Evolutionary conservation across 1,140 invertebrate genomes (phyloP), one percentile per base, ranked within the genome.

Genomic region (Listronotus bonariensis): DNA sequence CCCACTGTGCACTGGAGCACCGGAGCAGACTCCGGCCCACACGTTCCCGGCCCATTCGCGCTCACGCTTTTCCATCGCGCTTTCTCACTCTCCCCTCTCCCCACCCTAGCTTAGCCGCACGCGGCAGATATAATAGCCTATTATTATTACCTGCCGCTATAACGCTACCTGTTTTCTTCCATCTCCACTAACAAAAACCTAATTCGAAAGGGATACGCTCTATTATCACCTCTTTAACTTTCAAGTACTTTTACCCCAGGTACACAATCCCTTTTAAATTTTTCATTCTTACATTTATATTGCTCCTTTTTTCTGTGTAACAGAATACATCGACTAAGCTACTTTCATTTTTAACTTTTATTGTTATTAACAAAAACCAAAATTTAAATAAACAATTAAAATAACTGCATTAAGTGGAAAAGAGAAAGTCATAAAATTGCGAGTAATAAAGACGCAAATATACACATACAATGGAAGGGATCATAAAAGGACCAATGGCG

Each of bases 41-140:
- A 77, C 75, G 74, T 76, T 65, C 74, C 76, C 77, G 73, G 74
- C 74, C 77, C 76, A 76, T 77, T 75, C 70, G 70, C 75, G 58
- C 45, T 75, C 70, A 68, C 70, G 56, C 69, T 26, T 67, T 69
- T 60, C 61, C 60, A 57, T 65, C 62, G 63, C 63, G 63, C 63
- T 65, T 65, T 58, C 73, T 71, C 70, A 54, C 70, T 67, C 71
- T 51, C 65, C 61, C 64, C 61, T 64, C 68, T 65, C 70, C 63
- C 65, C 68, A 66, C 59, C 55, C 26, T 52, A 55, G 45, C 61
- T 56, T 46, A 62, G 41, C 53, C 67, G 70, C 72, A 73, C 70
- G 72, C 66, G 72, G 68, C 66, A 65, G 68, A 67, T 65, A 74
- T 71, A 76, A 75, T 75, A 76, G 72, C 65, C 74, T 73, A 69